phyloP scores from a whole-genome alignment of 2,797 vertebrate genomes.

The Acanthis flammea region DNA sequence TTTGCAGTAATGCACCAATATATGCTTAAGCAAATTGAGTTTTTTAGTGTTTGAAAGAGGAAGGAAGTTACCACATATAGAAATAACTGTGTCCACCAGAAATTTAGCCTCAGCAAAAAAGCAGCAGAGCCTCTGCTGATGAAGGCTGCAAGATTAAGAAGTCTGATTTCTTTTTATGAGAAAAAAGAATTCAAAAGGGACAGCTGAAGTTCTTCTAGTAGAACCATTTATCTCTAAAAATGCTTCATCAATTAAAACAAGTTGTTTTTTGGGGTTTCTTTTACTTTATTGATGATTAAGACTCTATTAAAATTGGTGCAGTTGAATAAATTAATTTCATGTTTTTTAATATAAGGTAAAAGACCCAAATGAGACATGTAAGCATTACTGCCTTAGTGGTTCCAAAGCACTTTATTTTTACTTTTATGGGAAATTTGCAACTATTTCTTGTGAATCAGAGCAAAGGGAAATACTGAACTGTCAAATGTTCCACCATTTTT shows the following conservation, averaged over 20 bases:
- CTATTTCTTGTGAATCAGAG: not conserved
- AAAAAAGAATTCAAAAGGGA: not conserved
- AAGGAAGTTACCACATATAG: not conserved
- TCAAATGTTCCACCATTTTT: not conserved
- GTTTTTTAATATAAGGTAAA: not conserved
- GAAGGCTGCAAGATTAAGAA: not conserved
- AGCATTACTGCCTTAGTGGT: not conserved
- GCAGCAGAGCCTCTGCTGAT: not conserved
- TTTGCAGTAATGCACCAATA: not conserved
- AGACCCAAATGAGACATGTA: not conserved
- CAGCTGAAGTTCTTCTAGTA: not conserved
- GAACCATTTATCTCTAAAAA: not conserved
- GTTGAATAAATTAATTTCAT: not conserved
- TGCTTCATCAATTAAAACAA: not conserved
- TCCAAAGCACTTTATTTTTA: not conserved
- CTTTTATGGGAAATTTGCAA: not conserved
- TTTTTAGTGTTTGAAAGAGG: conserved; percentile 2
- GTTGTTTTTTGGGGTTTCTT: not conserved
- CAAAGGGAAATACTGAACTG: not conserved
- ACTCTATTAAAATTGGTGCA: not conserved
- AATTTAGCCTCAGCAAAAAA: not conserved
- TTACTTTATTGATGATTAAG: not conserved
- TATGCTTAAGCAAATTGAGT: not conserved
- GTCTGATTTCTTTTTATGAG: not conserved
- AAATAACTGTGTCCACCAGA: not conserved